Conservation (phyloP, 2,113 vertebrate genomes). For the Gymnarchus niloticus region DNA sequence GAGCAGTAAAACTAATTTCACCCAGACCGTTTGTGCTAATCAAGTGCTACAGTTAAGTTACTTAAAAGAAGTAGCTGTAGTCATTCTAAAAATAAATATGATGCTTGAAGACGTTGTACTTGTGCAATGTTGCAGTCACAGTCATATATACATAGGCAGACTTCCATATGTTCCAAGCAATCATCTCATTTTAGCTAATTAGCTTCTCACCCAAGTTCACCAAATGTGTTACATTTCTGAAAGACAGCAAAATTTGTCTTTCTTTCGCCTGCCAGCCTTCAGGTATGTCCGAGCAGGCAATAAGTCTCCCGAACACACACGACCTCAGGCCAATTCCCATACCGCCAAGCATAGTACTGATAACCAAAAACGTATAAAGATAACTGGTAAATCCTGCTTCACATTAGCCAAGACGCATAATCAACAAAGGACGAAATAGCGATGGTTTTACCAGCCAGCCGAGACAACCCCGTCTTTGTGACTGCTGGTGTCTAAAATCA, state of each 20-base stretch:
- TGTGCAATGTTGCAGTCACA: not conserved
- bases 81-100: not conserved
- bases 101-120: not conserved
- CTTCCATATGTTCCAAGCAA: too few relatives aligned
- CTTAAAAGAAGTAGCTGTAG: not conserved
- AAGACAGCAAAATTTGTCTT: not conserved
- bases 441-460: not conserved
- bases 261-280: constrained; percentile 12
- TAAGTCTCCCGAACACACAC: constrained; percentile 21
- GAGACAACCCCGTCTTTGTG: not conserved
- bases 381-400: constrained; percentile 12
- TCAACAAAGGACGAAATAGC: not conserved
- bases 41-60: not conserved
- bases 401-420: not conserved
- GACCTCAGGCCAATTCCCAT: constrained; percentile 22
- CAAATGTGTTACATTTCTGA: not conserved
- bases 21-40: not conserved
- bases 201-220: not conserved
- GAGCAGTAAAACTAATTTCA: not conserved
- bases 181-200: not conserved
- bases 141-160: not conserved
- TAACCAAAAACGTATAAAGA: not conserved
- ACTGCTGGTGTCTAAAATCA: constrained; percentile 6
- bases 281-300: constrained; percentile 20
- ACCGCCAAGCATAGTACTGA: not conserved